phyloP scores from a whole-genome alignment of 2,113 vertebrate genomes.

The Chaetodon auriga region DNA sequence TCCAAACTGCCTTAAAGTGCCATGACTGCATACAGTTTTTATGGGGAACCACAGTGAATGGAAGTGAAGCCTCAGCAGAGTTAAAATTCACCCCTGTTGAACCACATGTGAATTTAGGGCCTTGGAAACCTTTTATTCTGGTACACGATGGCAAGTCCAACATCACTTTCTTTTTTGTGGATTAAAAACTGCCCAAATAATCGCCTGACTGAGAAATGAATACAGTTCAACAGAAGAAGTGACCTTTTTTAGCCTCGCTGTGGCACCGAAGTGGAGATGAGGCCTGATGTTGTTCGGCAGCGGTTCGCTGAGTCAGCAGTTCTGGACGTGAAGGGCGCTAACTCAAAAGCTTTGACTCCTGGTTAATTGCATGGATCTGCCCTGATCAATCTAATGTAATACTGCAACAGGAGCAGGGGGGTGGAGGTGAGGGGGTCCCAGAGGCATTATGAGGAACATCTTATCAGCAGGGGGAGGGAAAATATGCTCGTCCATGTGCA shows the following conservation, averaged over 20 bases:
- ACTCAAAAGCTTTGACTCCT: constrained; percentile 63
- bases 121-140: neutral
- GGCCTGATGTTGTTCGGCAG: neutral
- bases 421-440: constrained; percentile 8
- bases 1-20: neutral
- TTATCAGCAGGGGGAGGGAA: constrained; percentile 32
- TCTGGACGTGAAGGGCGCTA: constrained; percentile 45
- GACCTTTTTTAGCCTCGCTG: neutral
- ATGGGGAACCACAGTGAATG: neutral
- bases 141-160: neutral
- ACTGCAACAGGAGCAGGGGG: constrained; percentile 36
- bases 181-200: neutral
- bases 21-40: neutral
- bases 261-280: neutral
- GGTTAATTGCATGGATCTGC: constrained; percentile 70
- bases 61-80: neutral
- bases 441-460: constrained; percentile 19
- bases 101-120: neutral
- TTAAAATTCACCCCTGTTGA: neutral
- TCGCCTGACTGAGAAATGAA: neutral
- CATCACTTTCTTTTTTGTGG: neutral
- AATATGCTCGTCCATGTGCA: neutral
- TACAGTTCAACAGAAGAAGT: neutral
- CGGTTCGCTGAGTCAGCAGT: constrained; percentile 46
- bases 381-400: constrained; percentile 63